Evolutionary conservation across 2,797 vertebrate species (phyloP).

Genomic region (Phalloptychus januarius): DNA sequence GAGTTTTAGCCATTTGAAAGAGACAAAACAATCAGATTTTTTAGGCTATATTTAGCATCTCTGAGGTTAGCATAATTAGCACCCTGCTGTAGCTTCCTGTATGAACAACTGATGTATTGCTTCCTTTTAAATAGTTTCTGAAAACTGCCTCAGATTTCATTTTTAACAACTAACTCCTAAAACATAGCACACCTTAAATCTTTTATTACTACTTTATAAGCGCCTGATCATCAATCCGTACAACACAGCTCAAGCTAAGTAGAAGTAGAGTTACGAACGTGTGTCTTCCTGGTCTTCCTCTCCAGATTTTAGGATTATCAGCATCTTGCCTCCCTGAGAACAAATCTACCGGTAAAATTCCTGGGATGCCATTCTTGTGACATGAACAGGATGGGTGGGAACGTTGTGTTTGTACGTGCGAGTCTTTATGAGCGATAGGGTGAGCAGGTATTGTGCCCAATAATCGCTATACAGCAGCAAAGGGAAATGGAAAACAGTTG

Average conservation of each 20-base stretch:
- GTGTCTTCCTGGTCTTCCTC: not conserved
- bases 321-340: constrained; percentile 17
- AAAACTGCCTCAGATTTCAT: not conserved
- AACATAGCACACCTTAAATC: not conserved
- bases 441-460: not conserved
- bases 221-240: not conserved
- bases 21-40: not conserved
- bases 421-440: constrained; percentile 10
- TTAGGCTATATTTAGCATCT: not conserved
- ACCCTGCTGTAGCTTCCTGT: not conserved
- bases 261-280: not conserved
- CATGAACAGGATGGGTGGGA: constrained; percentile 22
- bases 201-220: not conserved
- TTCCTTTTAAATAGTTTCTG: not conserved
- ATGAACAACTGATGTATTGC: not conserved
- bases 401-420: constrained; percentile 19
- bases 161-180: not conserved
- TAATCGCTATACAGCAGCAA: constrained; percentile 9
- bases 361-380: constrained; percentile 58
- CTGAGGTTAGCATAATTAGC: not conserved
- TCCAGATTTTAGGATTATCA: not conserved
- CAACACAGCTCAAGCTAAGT: not conserved
- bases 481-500: constrained; percentile 1
- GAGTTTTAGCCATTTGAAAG: not conserved
- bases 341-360: constrained; percentile 47